These are phyloP conservation scores for Prionace glauca DNA, from an alignment of 2,797 vertebrate genomes.

Conservation along the genomic window DNA sequence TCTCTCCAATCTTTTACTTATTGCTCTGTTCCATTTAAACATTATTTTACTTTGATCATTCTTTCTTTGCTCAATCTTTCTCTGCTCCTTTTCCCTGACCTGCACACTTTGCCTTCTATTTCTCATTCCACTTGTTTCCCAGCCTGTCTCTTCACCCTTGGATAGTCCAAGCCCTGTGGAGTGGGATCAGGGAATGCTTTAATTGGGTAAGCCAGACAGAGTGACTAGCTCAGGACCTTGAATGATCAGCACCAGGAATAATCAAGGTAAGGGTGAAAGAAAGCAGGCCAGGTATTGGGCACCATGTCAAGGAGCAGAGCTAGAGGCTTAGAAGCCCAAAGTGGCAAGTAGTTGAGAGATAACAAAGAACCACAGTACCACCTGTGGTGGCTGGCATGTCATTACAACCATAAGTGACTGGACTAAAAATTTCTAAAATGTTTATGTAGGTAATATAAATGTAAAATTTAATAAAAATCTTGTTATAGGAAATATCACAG, in stretches of 20 bases:
- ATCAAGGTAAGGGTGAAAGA: neutral
- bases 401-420: neutral
- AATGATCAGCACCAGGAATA: neutral
- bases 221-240: neutral
- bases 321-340: neutral
- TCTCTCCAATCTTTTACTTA: neutral
- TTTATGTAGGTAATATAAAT: neutral
- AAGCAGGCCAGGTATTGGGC: neutral
- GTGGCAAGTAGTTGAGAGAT: neutral
- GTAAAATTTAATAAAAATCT: neutral
- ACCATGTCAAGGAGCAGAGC: neutral
- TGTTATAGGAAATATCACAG: neutral
- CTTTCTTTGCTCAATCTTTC: neutral
- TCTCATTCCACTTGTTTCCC: neutral
- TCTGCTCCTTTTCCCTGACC: neutral
- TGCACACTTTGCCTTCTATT: neutral
- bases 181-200: neutral
- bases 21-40: neutral
- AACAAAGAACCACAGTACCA: neutral
- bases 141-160: neutral
- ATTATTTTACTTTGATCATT: neutral
- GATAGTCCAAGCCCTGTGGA: neutral
- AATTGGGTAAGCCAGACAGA: neutral
- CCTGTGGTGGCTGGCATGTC: neutral
- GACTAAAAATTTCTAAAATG: neutral